A percentile compares a stretch with the other conserved stretches of the same genome.
These are phyloP conservation scores for Macquaria ambigua DNA, from an alignment of 2,113 vertebrate species.

Conservation along the genomic window DNA sequence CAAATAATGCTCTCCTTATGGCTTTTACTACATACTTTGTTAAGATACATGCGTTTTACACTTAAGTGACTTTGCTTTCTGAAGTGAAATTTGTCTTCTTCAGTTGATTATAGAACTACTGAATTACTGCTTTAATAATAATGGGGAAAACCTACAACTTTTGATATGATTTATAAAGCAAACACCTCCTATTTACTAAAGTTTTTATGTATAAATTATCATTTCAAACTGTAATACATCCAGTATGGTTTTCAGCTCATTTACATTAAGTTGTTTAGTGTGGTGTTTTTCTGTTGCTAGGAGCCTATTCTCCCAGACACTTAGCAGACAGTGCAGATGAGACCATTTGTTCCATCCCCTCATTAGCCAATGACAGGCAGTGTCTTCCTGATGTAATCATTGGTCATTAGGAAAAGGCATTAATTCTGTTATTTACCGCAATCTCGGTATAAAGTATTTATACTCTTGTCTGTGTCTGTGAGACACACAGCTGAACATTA, in stretches of 20 bases:
- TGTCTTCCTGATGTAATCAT: slow-evolving; percentile 79
- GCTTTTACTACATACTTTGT: not conserved
- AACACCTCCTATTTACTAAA: not conserved
- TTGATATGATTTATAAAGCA: not conserved
- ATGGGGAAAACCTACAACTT: no score
- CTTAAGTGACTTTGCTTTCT: not conserved
- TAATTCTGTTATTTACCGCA: slow-evolving; percentile 76
- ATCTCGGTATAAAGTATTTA: slow-evolving; percentile 69
- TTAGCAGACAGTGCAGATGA: slow-evolving; percentile 57
- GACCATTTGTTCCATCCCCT: slow-evolving; percentile 62
- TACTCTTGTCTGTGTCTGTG: slow-evolving; percentile 52
- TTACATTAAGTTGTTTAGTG: slow-evolving; percentile 35
- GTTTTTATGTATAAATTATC: not conserved
- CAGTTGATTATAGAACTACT: not conserved
- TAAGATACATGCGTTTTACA: not conserved
- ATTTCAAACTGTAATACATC: slow-evolving; percentile 11
- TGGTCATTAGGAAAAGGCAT: slow-evolving; percentile 75
- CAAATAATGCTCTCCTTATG: not conserved
- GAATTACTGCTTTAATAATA: not conserved
- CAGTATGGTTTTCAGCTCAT: slow-evolving; percentile 9
- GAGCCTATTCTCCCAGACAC: slow-evolving; percentile 50
- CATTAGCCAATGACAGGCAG: slow-evolving; percentile 73
- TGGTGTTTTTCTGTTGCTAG: slow-evolving; percentile 44
- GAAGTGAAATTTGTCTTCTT: not conserved
- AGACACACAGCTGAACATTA: slow-evolving; percentile 66